Conservation (phyloP, 1,140 invertebrate species). For the Drosophila carrolli region DNA sequence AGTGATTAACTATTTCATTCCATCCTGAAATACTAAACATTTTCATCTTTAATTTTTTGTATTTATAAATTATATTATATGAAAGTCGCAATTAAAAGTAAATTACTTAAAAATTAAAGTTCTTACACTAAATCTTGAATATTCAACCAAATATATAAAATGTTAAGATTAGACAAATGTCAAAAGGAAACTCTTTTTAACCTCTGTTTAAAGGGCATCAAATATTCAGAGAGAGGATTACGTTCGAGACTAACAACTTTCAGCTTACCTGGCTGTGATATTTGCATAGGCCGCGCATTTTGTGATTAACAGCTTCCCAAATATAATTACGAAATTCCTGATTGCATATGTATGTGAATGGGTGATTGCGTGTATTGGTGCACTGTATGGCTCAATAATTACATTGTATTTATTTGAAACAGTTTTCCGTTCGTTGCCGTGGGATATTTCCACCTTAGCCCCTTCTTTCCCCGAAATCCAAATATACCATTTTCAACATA, state of each 20-base stretch:
- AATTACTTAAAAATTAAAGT: background rate
- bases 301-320: constrained; percentile 73
- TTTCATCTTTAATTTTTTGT: background rate
- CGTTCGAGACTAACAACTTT: constrained; percentile 3
- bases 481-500: constrained; percentile 48
- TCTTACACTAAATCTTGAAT: no score
- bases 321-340: constrained; percentile 62
- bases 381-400: constrained; percentile 75
- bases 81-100: background rate
- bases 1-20: no score
- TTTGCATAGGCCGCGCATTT: constrained; percentile 78
- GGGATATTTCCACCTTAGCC: constrained; percentile 24
- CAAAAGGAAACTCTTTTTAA: background rate
- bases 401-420: constrained; percentile 76
- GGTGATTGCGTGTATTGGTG: constrained; percentile 15
- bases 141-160: no score
- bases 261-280: constrained; percentile 49
- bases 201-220: constrained; percentile 20
- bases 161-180: no score
- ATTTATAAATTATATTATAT: background rate
- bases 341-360: constrained; percentile 22
- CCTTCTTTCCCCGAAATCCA: constrained; percentile 4
- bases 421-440: constrained; percentile 60
- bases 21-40: no score
- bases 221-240: constrained; percentile 17